Conservation (phyloP, 2,888 invertebrate species). For the Parnassius smintheus region DNA sequence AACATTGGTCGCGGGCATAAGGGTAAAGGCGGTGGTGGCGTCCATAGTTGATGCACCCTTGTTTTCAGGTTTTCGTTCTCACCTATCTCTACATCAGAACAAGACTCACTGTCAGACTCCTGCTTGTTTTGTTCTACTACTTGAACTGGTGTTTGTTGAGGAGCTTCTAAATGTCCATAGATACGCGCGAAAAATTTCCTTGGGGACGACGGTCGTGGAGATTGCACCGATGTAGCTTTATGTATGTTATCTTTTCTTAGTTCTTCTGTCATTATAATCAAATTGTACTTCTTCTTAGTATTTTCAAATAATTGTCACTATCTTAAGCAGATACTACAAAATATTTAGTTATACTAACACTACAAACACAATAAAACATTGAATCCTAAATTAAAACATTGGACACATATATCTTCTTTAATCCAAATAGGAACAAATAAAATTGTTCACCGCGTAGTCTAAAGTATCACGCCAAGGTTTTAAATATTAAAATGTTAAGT, state of each 20-base stretch:
- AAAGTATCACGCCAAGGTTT: too few species aligned
- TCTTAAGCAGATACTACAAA: neutral
- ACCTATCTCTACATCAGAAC: constrained; percentile 72
- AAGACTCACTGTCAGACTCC: constrained; percentile 62
- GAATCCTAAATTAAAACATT: too few species aligned
- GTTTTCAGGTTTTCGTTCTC: constrained; percentile 35
- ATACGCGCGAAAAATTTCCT: constrained; percentile 90
- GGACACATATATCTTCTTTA: too few species aligned
- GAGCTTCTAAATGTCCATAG: constrained; percentile 87
- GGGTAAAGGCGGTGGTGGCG: constrained; percentile 63
- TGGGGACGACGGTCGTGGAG: constrained; percentile 86
- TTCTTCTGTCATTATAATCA: constrained; percentile 47
- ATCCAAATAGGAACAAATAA: too few species aligned
- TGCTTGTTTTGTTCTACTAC: constrained; percentile 36
- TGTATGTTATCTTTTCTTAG: constrained; percentile 37
- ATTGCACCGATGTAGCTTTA: constrained; percentile 46
- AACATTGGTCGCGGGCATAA: constrained; percentile 69
- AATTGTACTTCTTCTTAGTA: neutral
- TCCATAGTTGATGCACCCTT: constrained; percentile 48
- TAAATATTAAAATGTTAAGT: neutral
- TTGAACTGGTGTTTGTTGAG: constrained; percentile 44
- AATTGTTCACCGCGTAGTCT: too few species aligned
- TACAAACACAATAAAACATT: neutral
- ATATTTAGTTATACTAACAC: neutral
- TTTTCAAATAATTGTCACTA: neutral